These are phyloP conservation scores for Crotophaga sulcirostris DNA, from an alignment of 2,113 vertebrate genomes.

Conservation along the genomic window DNA sequence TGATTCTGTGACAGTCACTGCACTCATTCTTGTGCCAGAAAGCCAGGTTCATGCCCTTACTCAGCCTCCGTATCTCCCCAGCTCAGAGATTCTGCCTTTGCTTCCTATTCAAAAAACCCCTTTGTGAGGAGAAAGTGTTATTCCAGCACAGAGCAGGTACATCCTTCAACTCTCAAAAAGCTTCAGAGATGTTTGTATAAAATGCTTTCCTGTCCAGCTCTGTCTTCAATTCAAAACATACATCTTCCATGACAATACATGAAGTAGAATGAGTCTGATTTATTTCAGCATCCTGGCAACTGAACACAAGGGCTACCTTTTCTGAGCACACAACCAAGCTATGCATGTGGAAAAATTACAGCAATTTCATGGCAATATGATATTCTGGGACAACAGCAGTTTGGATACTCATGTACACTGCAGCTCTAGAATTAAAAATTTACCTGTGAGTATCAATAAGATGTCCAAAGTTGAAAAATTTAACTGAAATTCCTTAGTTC, in stretches of 20 bases:
- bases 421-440: not conserved
- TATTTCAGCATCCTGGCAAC: not conserved
- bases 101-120: not conserved
- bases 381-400: not conserved
- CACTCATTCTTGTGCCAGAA: not conserved
- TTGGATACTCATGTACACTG: not conserved
- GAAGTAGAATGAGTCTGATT: not conserved
- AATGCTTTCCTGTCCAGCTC: not conserved
- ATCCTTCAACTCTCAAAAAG: not conserved
- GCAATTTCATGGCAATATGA: not conserved
- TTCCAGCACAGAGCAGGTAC: not conserved
- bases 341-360: not conserved
- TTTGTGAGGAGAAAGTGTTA: not conserved
- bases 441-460: not conserved
- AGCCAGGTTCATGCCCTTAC: not conserved
- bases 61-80: not conserved
- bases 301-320: not conserved
- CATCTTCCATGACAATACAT: not conserved
- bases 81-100: not conserved
- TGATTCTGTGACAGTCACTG: not conserved
- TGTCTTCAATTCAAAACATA: not conserved
- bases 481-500: not conserved
- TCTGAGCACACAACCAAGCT: not conserved
- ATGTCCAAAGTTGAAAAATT: not conserved
- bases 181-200: not conserved